phyloP scores from a whole-genome alignment of 2,113 vertebrate genomes.

The Gobiocypris rarus region DNA sequence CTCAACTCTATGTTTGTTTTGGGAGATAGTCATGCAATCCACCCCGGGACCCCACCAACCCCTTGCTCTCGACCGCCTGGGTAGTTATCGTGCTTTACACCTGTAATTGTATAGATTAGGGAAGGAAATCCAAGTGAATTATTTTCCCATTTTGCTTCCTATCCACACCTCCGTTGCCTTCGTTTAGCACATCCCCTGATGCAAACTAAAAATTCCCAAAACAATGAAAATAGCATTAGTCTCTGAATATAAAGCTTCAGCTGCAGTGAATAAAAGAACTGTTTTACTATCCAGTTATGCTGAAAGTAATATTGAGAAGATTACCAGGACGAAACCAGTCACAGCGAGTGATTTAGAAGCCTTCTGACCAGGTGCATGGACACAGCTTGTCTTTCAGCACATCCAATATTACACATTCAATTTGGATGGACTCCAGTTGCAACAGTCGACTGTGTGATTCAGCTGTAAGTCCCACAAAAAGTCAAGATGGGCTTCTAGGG shows the following conservation, averaged over 20 bases:
- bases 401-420: constrained; percentile 44
- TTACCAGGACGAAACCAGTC: neutral
- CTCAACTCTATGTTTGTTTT: constrained; percentile 39
- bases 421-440: constrained; percentile 39
- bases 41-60: neutral
- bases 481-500: neutral
- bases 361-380: constrained; percentile 43
- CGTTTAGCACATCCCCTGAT: neutral
- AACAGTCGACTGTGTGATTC: constrained; percentile 19
- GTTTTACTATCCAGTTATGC: neutral
- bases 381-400: constrained; percentile 32
- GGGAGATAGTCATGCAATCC: constrained; percentile 44
- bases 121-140: constrained; percentile 28
- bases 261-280: neutral
- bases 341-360: neutral
- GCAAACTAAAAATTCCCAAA: neutral
- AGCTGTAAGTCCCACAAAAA: constrained; percentile 2
- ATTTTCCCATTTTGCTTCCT: constrained; percentile 10
- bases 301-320: constrained; percentile 2
- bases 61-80: neutral
- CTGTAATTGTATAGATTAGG: constrained; percentile 38
- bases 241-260: neutral
- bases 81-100: constrained; percentile 23
- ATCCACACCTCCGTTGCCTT: constrained; percentile 4
- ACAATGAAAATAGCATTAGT: neutral